These are phyloP conservation scores for Myodes glareolus DNA, from an alignment of 2,113 vertebrate species.

Conservation along the genomic window DNA sequence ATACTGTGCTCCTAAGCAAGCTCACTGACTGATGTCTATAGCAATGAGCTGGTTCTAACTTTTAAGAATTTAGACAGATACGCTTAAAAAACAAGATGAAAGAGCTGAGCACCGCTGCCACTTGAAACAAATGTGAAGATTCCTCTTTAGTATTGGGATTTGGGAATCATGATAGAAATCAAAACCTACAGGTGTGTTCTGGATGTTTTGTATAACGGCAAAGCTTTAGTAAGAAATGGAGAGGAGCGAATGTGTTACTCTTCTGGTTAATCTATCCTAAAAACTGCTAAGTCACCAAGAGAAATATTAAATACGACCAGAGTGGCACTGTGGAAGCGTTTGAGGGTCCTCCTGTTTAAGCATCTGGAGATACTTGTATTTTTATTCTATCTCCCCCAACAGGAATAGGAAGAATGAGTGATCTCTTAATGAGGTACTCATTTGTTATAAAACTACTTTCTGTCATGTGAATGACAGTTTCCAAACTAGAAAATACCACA, in stretches of 20 bases:
- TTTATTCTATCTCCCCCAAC: background rate
- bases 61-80: background rate
- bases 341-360: background rate
- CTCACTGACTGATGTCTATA: background rate
- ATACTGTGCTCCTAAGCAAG: background rate
- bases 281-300: background rate
- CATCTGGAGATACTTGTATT: background rate
- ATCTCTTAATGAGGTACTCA: background rate
- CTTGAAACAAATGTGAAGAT: constrained; percentile 50
- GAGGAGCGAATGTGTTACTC: background rate
- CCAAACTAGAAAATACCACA: background rate
- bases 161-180: background rate
- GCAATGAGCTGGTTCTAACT: background rate
- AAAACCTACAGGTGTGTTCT: constrained; percentile 20
- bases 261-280: background rate
- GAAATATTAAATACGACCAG: background rate
- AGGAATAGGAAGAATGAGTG: background rate
- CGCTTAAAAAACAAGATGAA: background rate
- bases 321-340: background rate
- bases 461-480: background rate
- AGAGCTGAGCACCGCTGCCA: background rate
- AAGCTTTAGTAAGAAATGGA: background rate
- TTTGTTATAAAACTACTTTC: background rate
- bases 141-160: background rate
- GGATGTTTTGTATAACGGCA: background rate